These are phyloP conservation scores for Torymus auratus DNA, from an alignment of 2,888 invertebrate species.

Conservation along the genomic window DNA sequence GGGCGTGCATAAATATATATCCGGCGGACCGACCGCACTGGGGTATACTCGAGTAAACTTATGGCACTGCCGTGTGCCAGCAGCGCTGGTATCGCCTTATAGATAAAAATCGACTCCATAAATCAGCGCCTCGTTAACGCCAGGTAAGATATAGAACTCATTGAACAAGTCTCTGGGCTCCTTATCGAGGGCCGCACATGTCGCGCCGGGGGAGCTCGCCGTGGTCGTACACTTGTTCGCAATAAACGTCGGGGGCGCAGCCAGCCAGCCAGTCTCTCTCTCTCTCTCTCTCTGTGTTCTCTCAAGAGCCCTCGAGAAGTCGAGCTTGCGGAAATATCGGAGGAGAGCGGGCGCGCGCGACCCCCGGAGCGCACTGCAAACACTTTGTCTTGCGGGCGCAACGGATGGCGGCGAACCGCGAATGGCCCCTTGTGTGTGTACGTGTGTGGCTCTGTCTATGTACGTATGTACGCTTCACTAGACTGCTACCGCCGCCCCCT, in stretches of 20 bases:
- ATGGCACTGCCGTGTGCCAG: too few relatives aligned
- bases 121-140: too few relatives aligned
- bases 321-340: constrained; percentile 7
- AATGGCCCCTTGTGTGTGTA: too few relatives aligned
- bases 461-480: too few relatives aligned
- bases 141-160: too few relatives aligned
- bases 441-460: background rate
- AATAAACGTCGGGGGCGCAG: background rate
- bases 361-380: constrained; percentile 39
- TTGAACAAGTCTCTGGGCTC: too few relatives aligned
- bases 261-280: background rate
- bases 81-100: too few relatives aligned
- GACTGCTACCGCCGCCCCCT: background rate
- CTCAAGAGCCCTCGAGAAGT: constrained; percentile 15
- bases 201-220: background rate
- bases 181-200: too few relatives aligned
- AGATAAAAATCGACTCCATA: too few relatives aligned
- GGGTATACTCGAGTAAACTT: too few relatives aligned
- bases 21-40: too few relatives aligned
- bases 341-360: background rate
- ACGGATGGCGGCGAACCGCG: too few relatives aligned
- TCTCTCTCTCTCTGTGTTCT: background rate
- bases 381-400: constrained; percentile 34
- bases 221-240: constrained; percentile 5
- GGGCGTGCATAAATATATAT: background rate